These are phyloP conservation scores for Atta colombica DNA, from an alignment of 1,140 invertebrate species.

Conservation along the genomic window DNA sequence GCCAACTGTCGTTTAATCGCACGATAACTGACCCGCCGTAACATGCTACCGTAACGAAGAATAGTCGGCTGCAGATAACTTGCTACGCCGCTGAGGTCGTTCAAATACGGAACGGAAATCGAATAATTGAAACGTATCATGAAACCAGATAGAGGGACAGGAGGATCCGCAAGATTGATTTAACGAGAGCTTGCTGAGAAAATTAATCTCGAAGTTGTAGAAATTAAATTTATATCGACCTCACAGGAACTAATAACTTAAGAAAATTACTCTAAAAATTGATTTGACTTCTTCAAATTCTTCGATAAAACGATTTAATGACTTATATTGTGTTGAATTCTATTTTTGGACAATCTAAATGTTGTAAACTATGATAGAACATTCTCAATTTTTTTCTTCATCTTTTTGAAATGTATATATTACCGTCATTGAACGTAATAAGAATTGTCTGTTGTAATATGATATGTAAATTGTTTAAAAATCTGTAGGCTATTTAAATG, in stretches of 20 bases:
- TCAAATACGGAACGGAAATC: constrained; percentile 24
- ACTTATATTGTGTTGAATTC: not conserved
- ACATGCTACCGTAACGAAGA: constrained; percentile 24
- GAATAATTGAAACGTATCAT: constrained; percentile 7
- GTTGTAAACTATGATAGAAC: not conserved
- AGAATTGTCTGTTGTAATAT: not conserved
- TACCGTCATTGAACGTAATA: not conserved
- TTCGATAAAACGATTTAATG: not conserved
- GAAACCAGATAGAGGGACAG: not conserved
- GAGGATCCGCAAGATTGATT: not conserved
- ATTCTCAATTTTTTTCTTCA: not conserved
- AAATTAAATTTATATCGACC: constrained; percentile 11
- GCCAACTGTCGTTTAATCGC: constrained; percentile 35
- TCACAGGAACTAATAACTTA: not conserved
- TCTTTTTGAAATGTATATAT: not conserved
- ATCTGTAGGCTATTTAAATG: not conserved
- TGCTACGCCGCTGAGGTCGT: not conserved
- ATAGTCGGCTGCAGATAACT: constrained; percentile 33
- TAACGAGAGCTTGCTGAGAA: not conserved
- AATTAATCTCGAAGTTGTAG: constrained; percentile 15
- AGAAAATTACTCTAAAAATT: constrained; percentile 5
- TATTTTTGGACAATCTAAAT: not conserved
- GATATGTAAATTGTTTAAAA: not conserved
- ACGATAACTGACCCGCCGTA: constrained; percentile 66
- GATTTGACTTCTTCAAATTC: not conserved